Base-by-base conservation (phyloP, 2,113 vertebrate species). In the Cygnus buccinator region DNA sequence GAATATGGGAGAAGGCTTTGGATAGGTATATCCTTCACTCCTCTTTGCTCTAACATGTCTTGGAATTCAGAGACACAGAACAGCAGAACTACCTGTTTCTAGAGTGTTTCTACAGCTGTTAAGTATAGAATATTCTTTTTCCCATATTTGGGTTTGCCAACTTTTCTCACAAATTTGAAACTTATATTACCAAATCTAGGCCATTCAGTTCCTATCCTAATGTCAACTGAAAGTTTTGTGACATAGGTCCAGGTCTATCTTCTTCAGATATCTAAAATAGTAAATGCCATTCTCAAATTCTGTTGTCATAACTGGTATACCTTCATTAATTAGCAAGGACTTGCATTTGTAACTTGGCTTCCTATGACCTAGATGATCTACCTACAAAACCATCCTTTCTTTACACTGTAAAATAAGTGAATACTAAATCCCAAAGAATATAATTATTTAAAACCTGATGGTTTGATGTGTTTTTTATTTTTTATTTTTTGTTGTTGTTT, bases 201-300 rank as follows among this genome's bases (percentile, higher is more conserved):
- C 39, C 46, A 84, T 67, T 61, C 39, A 19, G 9, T 48, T 88
- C 31, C 23, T 77, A 11, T 61, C 33, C 18, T 6, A 55, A 6
- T 0, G 4, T 39, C 12, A 78, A 23, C 14, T 61, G 62, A 46
- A 62, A n/a, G 33, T 15, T 83, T 55, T 33, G n/a, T 83, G 48
- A 44, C 14, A 28, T 18, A 70, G 6, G 3, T 1, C 0, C 25
- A 19, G 10, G 41, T 39, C 18, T 1, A 15, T 46, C 22, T 54
- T 11, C 6, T 44, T 59, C 26, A 67, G 50, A 54, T 58, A 13
- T 5, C 37, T 63, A 48, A 94, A 83, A 59, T 71, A 63, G 4
- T 57, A 74, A 66, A 15, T 29, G 7, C 35, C 13, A 43, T 79
- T 90, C 35, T 13, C 10, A 62, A 85, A 67, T 72, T 55, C 25